Base-by-base conservation (phyloP, 2,888 invertebrate genomes). In the Lissonota sp. region DNA sequence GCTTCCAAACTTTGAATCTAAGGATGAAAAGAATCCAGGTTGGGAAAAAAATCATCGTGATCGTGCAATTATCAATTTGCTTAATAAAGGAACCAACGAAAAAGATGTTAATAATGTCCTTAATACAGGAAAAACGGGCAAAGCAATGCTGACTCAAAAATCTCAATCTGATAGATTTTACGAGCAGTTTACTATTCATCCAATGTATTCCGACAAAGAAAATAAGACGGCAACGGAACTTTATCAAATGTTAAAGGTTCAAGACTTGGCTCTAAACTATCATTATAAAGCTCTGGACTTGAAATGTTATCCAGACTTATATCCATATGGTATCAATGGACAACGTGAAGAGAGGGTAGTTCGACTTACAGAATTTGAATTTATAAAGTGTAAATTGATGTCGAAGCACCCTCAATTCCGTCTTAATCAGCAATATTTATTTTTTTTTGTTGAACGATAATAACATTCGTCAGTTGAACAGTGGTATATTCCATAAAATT, bases 381-480 rank as follows among this genome's bases (percentile, higher is more conserved):
- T 79, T 62, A 26, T 26, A 26, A 26, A 26, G 26, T 26, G 26
- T 26, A 26, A 26, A 26, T 26, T 26, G 26, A 26, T 77, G 79
- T 88, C 86, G 5, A 79, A 76, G 37, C 80, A 86, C 66, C 49
- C 85, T 10, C 77, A 79, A 72, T 88, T 85, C 77, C 55, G 87
- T 16, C 62, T 84, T 26, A 84, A 88, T 77, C 71, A 73, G 10
- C 80, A 80, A 53, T 82, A 80, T 46, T 12, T 88, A n/a, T 39
- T 87, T 88, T 70, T 86, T 79, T 70, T 77, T 87, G 76, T 80
- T 86, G 71, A 81, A 85, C 69, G 80, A 87, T 62, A 74, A 81
- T 6, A 88, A 26, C 26, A 26, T 26, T 26, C 26, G 26, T 26
- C 26, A 26, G 26, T 26, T 26, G 26, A 26, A 3, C 3, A 26